A percentile compares a stretch with the other conserved stretches of the same genome.
Conservation (phyloP, 2,113 vertebrate species). For the Bos taurus region DNA sequence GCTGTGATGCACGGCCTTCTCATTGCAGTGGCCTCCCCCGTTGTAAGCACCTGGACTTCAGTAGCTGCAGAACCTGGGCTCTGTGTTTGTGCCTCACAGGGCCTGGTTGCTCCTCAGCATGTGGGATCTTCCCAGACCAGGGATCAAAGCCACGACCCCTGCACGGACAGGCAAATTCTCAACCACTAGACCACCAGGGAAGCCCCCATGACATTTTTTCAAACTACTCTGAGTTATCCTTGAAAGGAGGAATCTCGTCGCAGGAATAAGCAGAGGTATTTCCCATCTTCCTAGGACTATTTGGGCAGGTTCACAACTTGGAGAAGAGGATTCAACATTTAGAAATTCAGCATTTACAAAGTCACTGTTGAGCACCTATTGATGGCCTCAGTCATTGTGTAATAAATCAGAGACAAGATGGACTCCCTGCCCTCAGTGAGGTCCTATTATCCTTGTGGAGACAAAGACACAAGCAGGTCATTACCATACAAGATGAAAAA, state of each 20-base stretch:
- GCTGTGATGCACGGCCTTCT: rapidly evolving
- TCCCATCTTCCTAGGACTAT: neutral
- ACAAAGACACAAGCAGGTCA: neutral
- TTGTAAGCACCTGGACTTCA: neutral
- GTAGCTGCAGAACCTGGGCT: neutral
- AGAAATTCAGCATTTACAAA: neutral
- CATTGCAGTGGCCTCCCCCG: rapidly evolving
- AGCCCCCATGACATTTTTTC: neutral
- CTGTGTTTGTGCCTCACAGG: neutral
- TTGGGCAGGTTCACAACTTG: neutral
- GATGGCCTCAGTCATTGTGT: neutral
- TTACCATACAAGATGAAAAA: neutral
- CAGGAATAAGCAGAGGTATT: neutral
- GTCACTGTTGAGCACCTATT: neutral
- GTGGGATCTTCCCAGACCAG: neutral
- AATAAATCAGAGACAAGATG: neutral
- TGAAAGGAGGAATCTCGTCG: neutral
- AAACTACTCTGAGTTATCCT: neutral
- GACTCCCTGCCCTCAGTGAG: neutral
- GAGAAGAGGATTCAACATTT: neutral
- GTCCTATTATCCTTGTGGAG: neutral
- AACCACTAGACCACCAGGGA: neutral
- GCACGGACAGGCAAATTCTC: neutral
- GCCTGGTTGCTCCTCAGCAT: neutral
- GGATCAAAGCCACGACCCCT: neutral